These are phyloP conservation scores for Sebastes kiyomatsui DNA, from an alignment of 2,797 vertebrate species.

Conservation along the genomic window DNA sequence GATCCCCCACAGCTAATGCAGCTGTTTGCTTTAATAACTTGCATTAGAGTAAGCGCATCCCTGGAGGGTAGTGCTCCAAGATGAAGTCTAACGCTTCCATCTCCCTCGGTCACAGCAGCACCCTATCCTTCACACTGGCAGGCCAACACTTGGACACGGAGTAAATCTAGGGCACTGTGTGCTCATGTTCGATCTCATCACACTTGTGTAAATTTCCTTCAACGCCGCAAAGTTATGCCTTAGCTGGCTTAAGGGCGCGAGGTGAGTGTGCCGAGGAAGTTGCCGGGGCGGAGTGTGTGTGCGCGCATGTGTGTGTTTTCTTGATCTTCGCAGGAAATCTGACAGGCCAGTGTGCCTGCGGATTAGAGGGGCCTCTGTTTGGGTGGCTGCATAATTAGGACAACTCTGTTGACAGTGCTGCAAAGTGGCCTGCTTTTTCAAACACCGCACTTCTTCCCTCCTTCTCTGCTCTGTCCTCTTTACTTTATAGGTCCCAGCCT, in stretches of 20 bases:
- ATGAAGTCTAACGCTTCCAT: constrained; percentile 52
- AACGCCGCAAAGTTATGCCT: constrained; percentile 35
- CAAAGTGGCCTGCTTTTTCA: constrained; percentile 56
- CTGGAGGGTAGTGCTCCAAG: constrained; percentile 58
- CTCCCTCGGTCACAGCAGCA: constrained; percentile 59
- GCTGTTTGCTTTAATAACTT: constrained; percentile 76
- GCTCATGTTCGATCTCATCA: constrained; percentile 60
- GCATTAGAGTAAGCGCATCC: constrained; percentile 69
- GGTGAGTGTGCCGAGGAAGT: constrained; percentile 42
- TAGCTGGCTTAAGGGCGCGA: constrained; percentile 28
- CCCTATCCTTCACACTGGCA: constrained; percentile 53
- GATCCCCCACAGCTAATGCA: constrained; percentile 58
- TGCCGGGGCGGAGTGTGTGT: neutral
- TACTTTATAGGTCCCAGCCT: neutral
- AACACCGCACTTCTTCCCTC: neutral
- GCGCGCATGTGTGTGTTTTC: constrained; percentile 21
- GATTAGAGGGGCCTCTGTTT: constrained; percentile 73
- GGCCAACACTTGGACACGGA: constrained; percentile 43
- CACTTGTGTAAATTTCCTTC: constrained; percentile 44
- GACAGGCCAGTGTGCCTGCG: constrained; percentile 65
- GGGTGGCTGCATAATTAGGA: constrained; percentile 83
- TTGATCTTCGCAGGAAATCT: constrained; percentile 65
- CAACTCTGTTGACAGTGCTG: constrained; percentile 71
- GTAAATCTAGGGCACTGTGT: constrained; percentile 60
- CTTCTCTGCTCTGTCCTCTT: neutral